Conservation (phyloP, 64 coral and sea anemone genomes). For the Stichodactyla helianthus region DNA sequence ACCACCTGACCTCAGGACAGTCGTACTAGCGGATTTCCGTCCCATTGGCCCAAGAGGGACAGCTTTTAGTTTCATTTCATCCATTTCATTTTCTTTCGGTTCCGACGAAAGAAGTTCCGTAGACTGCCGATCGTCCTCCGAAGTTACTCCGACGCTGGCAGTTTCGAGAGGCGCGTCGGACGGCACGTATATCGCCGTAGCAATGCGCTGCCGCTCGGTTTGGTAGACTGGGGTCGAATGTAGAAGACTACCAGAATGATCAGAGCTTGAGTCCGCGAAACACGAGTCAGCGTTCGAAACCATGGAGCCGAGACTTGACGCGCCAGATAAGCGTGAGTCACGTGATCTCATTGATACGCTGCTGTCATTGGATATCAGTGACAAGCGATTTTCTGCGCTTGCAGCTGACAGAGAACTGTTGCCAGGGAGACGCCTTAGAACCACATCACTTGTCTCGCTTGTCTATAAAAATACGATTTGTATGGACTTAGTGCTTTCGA, state of each 20-base stretch:
- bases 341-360: constrained; percentile 64
- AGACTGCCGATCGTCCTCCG: constrained; percentile 15
- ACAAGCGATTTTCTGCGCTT: constrained; percentile 53
- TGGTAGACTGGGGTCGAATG: constrained; percentile 42
- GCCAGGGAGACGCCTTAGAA: constrained; percentile 19
- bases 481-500: too few relatives aligned
- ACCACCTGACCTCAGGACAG: constrained; percentile 52
- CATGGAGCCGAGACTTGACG: constrained; percentile 84
- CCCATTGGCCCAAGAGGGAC: constrained; percentile 1
- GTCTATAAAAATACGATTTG: neutral
- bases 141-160: constrained; percentile 6
- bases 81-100: constrained; percentile 32
- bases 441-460: constrained; percentile 9
- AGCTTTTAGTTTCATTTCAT: constrained; percentile 13
- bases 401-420: neutral
- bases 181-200: constrained; percentile 55
- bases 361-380: constrained; percentile 91
- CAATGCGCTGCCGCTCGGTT: constrained; percentile 48
- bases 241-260: constrained; percentile 66
- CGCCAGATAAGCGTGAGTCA: constrained; percentile 56
- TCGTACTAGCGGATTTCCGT: constrained; percentile 65
- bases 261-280: constrained; percentile 80
- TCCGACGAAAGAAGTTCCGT: constrained; percentile 51
- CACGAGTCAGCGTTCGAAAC: constrained; percentile 77
- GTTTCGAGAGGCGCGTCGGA: constrained; percentile 66